These are phyloP conservation scores for Gallirallus australis DNA, from an alignment of 2,797 vertebrate species.

Conservation along the genomic window DNA sequence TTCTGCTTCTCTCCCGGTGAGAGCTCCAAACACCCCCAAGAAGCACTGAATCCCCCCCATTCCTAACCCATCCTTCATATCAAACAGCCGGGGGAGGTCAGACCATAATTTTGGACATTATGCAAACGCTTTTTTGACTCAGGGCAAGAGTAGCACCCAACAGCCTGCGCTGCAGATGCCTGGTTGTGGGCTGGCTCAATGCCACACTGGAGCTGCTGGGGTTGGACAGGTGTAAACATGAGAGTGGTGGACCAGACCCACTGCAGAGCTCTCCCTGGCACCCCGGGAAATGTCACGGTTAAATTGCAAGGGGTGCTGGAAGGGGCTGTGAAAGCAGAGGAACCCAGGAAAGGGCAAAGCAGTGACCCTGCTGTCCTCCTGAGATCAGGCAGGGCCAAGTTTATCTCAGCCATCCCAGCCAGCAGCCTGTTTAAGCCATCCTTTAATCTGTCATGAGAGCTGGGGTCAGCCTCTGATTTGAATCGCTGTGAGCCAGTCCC, in stretches of 20 bases:
- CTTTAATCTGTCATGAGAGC: constrained; percentile 5
- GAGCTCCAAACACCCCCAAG: not conserved
- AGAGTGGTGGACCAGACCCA: not conserved
- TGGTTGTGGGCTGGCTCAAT: not conserved
- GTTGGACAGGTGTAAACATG: not conserved
- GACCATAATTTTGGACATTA: not conserved
- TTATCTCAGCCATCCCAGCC: constrained; percentile 12
- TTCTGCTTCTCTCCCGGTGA: not conserved
- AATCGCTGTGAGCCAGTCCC: not conserved
- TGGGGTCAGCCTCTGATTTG: constrained; percentile 8
- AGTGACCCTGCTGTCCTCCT: not conserved
- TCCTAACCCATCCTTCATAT: too few species aligned
- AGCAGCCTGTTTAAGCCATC: not conserved
- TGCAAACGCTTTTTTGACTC: not conserved
- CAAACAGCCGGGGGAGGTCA: not conserved
- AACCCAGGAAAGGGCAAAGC: not conserved
- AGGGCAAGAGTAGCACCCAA: not conserved
- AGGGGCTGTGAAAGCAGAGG: not conserved
- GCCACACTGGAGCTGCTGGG: not conserved
- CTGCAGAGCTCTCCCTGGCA: rapidly evolving
- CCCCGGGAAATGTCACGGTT: not conserved
- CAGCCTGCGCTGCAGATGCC: not conserved
- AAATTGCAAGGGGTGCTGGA: not conserved
- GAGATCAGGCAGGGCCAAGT: not conserved
- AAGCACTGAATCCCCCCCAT: not conserved